Base-by-base conservation (phyloP, 2,888 invertebrate genomes). In the Lydus trimaculatus region DNA sequence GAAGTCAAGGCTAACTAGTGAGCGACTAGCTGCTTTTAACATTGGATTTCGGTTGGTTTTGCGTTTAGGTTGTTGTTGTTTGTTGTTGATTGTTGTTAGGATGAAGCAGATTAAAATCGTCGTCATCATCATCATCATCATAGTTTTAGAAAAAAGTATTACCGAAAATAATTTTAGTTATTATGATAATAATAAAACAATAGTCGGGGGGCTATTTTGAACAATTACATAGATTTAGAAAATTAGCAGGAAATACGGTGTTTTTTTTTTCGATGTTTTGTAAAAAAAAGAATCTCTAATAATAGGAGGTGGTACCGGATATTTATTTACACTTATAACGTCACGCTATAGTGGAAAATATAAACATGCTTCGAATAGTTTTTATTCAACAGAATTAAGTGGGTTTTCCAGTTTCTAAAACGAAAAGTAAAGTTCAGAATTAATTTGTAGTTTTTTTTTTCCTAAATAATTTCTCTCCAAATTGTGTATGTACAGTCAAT, bases 1-100 rank as follows among this genome's bases (percentile, higher is more conserved):
- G 65, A 67, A 77, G 76, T 77, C 77, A 77, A 77, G 77, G 77
- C 75, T 72, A 76, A 76, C 76, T 72, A 65, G 76, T 33, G 56
- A 56, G 52, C 23, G 56, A 56, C 58, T 59, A 63, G 63, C 28
- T 63, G 43, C 43, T n/a, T 43, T 63, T 28, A 17, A 39, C 15
- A 23, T 36, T 56, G 56, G 25, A 23, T 52, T 52, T 64, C 58
- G 39, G 20, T 56, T 48, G n/a, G 31, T 62, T 58, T 64, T 60
- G 63, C 58, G 60, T 36, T 60, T 31, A 61, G 31, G 20, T 5
- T 31, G 25, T 56, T 25, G 48, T n/a, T n/a, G n/a, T n/a, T 63
- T 58, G 33, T 33, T 33, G 33, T 28, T 28, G 36, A 52, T 6
- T 31, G 23, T 60, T 33, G 59, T 63, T 59, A 25, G 4, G 36